phyloP scores from a whole-genome alignment of 2,888 invertebrate genomes.

The Neuroscelio doddi region DNA sequence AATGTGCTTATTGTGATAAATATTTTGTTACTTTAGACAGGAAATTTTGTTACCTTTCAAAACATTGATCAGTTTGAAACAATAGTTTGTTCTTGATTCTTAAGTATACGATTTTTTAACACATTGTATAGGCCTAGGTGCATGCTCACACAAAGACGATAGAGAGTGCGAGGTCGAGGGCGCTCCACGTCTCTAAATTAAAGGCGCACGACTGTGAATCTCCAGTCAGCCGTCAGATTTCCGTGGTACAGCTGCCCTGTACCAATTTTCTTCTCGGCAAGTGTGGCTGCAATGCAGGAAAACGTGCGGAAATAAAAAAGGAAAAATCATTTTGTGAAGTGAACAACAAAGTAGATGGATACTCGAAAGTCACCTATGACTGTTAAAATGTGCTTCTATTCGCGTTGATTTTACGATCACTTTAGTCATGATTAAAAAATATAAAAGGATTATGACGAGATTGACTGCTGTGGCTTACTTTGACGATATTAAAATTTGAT shows the following conservation, averaged over 20 bases:
- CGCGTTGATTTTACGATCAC: too few relatives aligned
- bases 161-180: constrained; percentile 66
- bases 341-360: constrained; percentile 15
- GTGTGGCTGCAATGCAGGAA: constrained; percentile 5
- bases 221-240: constrained; percentile 68
- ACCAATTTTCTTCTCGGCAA: constrained; percentile 20
- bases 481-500: too few relatives aligned
- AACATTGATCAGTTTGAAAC: too few relatives aligned
- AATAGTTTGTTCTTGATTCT: too few relatives aligned
- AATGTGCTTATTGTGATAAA: too few relatives aligned
- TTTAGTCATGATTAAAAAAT: too few relatives aligned
- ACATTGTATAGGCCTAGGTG: constrained; percentile 29
- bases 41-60: too few relatives aligned
- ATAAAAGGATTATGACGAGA: too few relatives aligned
- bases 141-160: constrained; percentile 39
- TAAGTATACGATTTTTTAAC: constrained; percentile 25
- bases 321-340: constrained; percentile 8
- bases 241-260: constrained; percentile 53
- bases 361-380: too few relatives aligned
- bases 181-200: constrained; percentile 68
- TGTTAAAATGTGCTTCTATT: too few relatives aligned
- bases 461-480: too few relatives aligned
- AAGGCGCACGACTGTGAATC: constrained; percentile 67
- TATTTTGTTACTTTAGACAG: too few relatives aligned
- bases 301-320: constrained; percentile 5